Base-by-base conservation (phyloP, 2,797 vertebrate species). In the Epinephelus coioides region DNA sequence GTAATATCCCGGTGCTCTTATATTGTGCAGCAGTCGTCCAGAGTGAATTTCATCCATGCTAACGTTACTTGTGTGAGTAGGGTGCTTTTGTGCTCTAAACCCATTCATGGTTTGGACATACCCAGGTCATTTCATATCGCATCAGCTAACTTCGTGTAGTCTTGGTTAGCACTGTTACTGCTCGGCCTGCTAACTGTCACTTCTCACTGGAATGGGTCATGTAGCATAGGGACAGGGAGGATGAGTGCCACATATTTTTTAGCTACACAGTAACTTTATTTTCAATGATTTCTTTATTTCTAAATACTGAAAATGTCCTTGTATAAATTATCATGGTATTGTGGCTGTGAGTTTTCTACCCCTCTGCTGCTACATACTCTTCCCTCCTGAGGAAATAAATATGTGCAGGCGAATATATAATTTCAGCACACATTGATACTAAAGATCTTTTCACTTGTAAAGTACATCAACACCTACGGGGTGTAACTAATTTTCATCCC, bases 401-500 rank as follows among this genome's bases (percentile, higher is more conserved):
- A 50, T 14, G 5, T 62, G 4, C 27, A 21, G 14, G 47, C 25
- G 60, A 53, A 81, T 67, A 66, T 80, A 46, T 75, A 19, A 66
- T 74, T 81, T 76, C 49, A 70, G 50, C 34, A 3, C 61, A 68
- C 53, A 54, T 27, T 60, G 57, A 67, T 65, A 34, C 27, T 27
- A 59, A 69, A 56, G 17, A 50, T 67, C 13, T 69, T 57, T 65
- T 78, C 12, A 47, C 59, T 56, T 56, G 17, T 74, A 10, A 69
- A 79, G 43, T 70, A 56, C 54, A 82, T 89, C 66, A 79, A 69
- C 83, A 82, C 49, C 63, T 78, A 51, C 66, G 50, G 53, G 40
- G 64, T 64, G 30, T 59, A 49, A 67, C 76, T 51, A 6, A 72
- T 47, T 69, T 81, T 75, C 34, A 61, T 82, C 75, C 70, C 21